Evolutionary conservation across 2,797 vertebrate species (phyloP), one percentile per base, ranked within the genome.

Genomic region (Arnoldichthys spilopterus): DNA sequence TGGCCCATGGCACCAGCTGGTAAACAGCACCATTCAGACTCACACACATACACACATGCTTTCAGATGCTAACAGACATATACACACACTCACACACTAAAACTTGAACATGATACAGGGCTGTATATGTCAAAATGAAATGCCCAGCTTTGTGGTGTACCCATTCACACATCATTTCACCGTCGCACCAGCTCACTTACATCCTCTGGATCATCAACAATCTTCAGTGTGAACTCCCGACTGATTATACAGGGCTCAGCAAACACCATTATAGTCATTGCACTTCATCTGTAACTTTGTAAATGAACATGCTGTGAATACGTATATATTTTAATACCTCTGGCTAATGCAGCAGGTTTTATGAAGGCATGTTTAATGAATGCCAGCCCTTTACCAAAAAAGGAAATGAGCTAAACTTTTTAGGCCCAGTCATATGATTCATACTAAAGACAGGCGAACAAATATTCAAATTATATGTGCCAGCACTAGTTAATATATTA

Each of bases 261-360:
- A 61, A 37, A 63, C 40, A 68, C 28, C 45, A 68, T 59, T 24
- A 67, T 12, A 47, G 37, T 51, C 75, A 24, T 34, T 37, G 62
- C 63, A 82, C 37, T 75, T 77, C 70, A 77, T 82, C 43, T 37
- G 54, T 68, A 62, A 72, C 53, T 37, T 73, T 30, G 49, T 51
- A 77, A 67, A 75, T 63, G 12, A 69, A 69, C 40, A 43, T 67
- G 72, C 32, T 47, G 43, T 47, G 63, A 66, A 77, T 54, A 61
- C 69, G 49, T 51, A 37, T 77, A 26, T 47, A 45, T 63, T 72
- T 76, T 45, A 78, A 70, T 58, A 68, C 64, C 61, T 51, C 47
- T 62, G 24, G 74, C 64, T 73, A 68, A 77, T 76, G 49, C 26
- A 16, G 18, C 0, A 22, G 64, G 40, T 26, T 47, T 43, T 24